Evolutionary conservation across 2,113 vertebrate genomes (phyloP), one percentile per base, ranked within the genome.

Genomic region (Dunckerocampus dactyliophorus): DNA sequence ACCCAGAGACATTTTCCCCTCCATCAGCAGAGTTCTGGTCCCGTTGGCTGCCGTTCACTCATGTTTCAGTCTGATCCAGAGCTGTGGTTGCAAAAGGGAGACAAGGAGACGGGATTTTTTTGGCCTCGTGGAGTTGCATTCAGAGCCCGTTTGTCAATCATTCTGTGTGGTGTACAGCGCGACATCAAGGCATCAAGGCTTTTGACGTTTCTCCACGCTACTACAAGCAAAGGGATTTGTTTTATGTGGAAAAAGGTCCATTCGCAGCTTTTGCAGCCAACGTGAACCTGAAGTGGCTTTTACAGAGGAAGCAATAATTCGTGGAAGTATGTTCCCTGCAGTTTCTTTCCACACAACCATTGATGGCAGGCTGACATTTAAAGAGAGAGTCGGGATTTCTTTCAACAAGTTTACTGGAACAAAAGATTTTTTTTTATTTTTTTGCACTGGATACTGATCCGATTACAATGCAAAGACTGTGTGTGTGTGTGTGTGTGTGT

Each of bases 1-100:
- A 81, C 69, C 46, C 28, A 72, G 22, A 67, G 39, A 63, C 61
- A 55, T 72, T 81, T 82, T 77, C 72, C 71, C 63, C 62, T 79
- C 54, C 22, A 78, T 89, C 88, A 89, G 89, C 85, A 85, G 54
- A 80, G 72, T 71, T 69, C 28, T 74, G 53, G 76, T 84, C 74
- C 64, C 71, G 70, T 63, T 80, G 75, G 57, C 57, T 70, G 51
- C 45, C 1, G 59, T 59, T 75, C 57, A 47, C 55, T 79, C 58
- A 60, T 66, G 47, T 65, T 43, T 62, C 66, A 73, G 49, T 53
- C 54, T 47, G 17, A 61, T 69, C 64, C 74, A 71, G 47, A 69
- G 66, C 67, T 89, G 82, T 65, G 85, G 87, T 88, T 71, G 34
- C 63, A 67, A 55, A 43, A 49, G 74, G 68, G 74, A 80, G 82